These are phyloP conservation scores for Drosophila rubida DNA, from an alignment of 2,888 invertebrate genomes.

Conservation along the genomic window DNA sequence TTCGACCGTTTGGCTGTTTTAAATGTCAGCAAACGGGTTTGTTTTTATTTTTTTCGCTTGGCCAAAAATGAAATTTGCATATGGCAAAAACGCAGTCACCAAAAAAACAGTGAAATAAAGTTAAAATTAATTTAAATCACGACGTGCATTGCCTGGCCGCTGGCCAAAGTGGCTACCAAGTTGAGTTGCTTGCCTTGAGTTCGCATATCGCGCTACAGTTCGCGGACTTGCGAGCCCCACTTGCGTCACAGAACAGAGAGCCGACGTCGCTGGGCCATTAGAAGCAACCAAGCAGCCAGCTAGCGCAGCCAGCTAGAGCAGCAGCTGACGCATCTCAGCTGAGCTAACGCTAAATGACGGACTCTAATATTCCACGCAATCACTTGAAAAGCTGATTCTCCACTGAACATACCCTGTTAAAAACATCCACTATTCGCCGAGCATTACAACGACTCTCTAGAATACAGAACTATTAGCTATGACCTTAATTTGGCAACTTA, in stretches of 20 bases:
- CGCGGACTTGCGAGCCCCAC: constrained; percentile 26
- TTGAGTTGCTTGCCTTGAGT: constrained; percentile 60
- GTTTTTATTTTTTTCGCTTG: constrained; percentile 5
- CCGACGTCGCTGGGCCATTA: constrained; percentile 23
- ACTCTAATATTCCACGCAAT: background rate
- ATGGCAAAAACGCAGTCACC: constrained; percentile 40
- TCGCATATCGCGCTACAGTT: constrained; percentile 56
- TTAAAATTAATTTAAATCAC: constrained; percentile 52
- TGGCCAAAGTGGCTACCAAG: constrained; percentile 27
- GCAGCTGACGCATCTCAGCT: constrained; percentile 12
- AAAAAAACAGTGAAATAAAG: constrained; percentile 28
- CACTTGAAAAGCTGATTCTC: too few species aligned
- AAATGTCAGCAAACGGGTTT: constrained; percentile 74
- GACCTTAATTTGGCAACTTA: background rate
- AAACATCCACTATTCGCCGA: background rate
- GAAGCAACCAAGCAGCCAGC: constrained; percentile 11
- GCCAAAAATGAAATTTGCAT: constrained; percentile 52
- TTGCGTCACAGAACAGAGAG: constrained; percentile 43
- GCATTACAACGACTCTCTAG: background rate
- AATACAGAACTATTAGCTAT: background rate
- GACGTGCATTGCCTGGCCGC: constrained; percentile 24
- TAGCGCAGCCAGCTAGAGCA: background rate
- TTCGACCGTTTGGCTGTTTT: constrained; percentile 12
- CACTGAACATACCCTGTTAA: background rate
- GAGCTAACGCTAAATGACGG: background rate